These are phyloP conservation scores for Macrosiphum euphorbiae DNA, from an alignment of 2,888 invertebrate genomes.

Conservation along the genomic window DNA sequence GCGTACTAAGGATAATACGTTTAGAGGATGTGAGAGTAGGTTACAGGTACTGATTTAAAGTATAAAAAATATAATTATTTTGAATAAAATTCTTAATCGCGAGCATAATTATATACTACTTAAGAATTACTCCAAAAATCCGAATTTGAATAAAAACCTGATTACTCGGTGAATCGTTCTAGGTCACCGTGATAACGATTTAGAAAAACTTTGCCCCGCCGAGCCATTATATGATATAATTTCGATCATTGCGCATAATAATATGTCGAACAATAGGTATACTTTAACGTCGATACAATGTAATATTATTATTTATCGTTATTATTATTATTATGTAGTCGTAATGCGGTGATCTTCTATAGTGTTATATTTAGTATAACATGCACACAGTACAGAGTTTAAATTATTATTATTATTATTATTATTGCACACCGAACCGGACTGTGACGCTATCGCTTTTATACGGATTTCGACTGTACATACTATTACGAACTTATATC, in stretches of 20 bases:
- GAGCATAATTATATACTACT: background rate
- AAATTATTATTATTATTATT: background rate
- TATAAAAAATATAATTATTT: background rate
- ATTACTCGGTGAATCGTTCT: background rate
- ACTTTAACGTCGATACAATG: background rate
- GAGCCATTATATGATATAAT: background rate
- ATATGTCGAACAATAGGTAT: background rate
- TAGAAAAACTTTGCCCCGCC: too few species aligned
- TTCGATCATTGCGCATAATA: background rate
- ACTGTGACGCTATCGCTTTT: conserved; percentile 11
- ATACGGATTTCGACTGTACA: conserved; percentile 27
- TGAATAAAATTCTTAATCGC: background rate
- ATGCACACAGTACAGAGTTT: background rate
- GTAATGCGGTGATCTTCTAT: background rate
- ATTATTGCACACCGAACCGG: background rate
- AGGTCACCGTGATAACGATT: background rate
- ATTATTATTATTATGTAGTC: background rate
- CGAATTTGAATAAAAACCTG: background rate
- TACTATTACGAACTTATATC: background rate
- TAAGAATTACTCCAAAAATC: background rate
- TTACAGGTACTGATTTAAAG: background rate
- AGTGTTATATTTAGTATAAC: background rate
- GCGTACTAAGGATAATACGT: background rate
- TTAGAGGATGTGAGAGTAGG: background rate
- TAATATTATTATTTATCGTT: background rate